Base-by-base conservation (phyloP, 2,888 invertebrate species). In the Morpho achilles region DNA sequence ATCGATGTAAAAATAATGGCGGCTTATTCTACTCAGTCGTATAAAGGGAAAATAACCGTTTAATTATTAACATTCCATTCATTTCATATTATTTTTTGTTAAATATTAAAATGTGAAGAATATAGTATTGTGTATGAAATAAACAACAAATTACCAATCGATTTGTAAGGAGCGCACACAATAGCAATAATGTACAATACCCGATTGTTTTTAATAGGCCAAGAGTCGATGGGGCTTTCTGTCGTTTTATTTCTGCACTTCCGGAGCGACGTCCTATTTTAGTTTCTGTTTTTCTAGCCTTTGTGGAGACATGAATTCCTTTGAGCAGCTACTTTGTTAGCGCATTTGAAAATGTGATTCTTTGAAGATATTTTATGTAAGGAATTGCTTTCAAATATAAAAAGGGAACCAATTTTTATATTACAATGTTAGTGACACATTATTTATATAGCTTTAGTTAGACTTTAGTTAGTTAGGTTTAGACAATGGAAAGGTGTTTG, bases 151-250 rank as follows among this genome's bases (percentile, higher is more conserved):
- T 58, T 61, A 56, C 58, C 57, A 59, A 63, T 64, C 60, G 62
- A 62, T 67, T 63, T 63, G 65, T 65, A 62, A 63, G 62, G 61
- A 59, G 61, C 58, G 54, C 62, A 54, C 58, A 64, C 64, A 64
- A 64, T 64, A 40, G 54, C 16, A 40, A n/a, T 50, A 53, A 56
- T 60, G 47, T 49, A 56, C 46, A 40, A 10, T 16, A 44, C 39
- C 23, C 53, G 50, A 64, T 60, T 65, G 65, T 55, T 61, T 61
- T 55, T 49, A 56, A 62, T 65, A 64, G 61, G 42, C 54, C 49
- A 56, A 47, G 67, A 60, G 63, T 16, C 46, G 39, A 50, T 55
- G 41, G 6, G 16, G 46, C 8, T 46, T 10, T 41, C 22, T 9
- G 16, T 16, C 9, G 22, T 53, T 53, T 39, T 47, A 41, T 53